Evolutionary conservation across 1,140 invertebrate species (phyloP), one percentile per base, ranked within the genome.

Genomic region (Pseudomyrmex sp.): DNA sequence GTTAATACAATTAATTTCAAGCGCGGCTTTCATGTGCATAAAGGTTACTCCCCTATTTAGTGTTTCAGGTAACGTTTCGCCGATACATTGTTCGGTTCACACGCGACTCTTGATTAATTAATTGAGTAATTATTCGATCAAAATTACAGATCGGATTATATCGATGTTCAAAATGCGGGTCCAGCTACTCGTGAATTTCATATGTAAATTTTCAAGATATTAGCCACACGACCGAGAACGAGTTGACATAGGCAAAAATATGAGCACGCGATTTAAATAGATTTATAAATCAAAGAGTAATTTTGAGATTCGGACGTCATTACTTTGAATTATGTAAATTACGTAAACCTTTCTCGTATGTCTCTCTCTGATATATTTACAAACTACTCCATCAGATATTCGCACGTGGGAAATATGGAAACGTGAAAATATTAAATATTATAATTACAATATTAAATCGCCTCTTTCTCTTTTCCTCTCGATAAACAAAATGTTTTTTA

Each of bases 91-190:
- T 69, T 79, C 76, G 20, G 54, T 26, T 80, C 76, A 80, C 54
- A 80, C 12, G 54, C n/a, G 76, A 80, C 44, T 80, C 76, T 80
- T 80, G 76, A 80, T 80, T 80, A 80, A 80, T 80, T 80, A 80
- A 80, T 80, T 50, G 76, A 80, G 66, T 80, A 80, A 80, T 80
- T 80, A 80, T 80, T 80, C 76, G 66, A 80, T 80, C 76, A 80
- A 72, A 80, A 72, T 80, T 80, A 80, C 76, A 72, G 76, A 80
- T 80, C 66, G 65, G 66, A 80, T 80, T 72, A 80, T 50, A 72
- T 72, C 66, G 76, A 80, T 80, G 76, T 70, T 59, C 76, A 72
- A 80, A 80, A 80, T 44, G 54, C 23, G 35, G 66, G 50, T 44
- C 66, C 59, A 72, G 69, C 76, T 70, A 80, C 50, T 70, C 15